Conservation (phyloP, 2,797 vertebrate genomes). For the Catamblyrhynchus diadema region DNA sequence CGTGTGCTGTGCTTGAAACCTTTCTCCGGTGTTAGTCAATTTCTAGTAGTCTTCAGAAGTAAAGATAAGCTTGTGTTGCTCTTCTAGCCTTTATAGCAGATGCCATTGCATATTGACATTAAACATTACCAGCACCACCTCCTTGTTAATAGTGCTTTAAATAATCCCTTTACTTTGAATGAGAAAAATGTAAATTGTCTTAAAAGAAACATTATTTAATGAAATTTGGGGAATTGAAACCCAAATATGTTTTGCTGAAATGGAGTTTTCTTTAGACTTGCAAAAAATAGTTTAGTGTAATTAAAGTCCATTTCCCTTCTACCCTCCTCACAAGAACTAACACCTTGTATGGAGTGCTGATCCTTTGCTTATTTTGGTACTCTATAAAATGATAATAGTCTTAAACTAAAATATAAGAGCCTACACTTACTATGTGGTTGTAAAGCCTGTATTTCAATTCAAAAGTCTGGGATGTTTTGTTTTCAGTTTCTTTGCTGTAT, state of each 20-base stretch:
- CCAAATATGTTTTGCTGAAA: constrained; percentile 47
- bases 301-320: constrained; percentile 16
- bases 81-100: constrained; percentile 55
- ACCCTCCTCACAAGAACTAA: constrained; percentile 29
- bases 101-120: constrained; percentile 62
- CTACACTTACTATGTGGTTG: constrained; percentile 48
- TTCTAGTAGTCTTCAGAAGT: constrained; percentile 31
- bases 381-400: constrained; percentile 60
- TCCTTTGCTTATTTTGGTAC: constrained; percentile 70
- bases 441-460: constrained; percentile 64
- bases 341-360: constrained; percentile 65
- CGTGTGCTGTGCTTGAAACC: background rate
- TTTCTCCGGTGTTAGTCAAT: background rate
- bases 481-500: background rate
- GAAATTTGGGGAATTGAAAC: constrained; percentile 3
- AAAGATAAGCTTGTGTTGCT: constrained; percentile 47
- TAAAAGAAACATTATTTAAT: constrained; percentile 43
- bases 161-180: constrained; percentile 53
- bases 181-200: constrained; percentile 51
- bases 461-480: constrained; percentile 1
- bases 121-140: constrained; percentile 55
- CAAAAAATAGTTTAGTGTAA: constrained; percentile 32
- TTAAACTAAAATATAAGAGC: constrained; percentile 65
- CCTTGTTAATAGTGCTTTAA: constrained; percentile 65
- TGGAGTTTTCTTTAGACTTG: constrained; percentile 51